phyloP scores from a whole-genome alignment of 2,888 invertebrate genomes.

The Neria commutata region DNA sequence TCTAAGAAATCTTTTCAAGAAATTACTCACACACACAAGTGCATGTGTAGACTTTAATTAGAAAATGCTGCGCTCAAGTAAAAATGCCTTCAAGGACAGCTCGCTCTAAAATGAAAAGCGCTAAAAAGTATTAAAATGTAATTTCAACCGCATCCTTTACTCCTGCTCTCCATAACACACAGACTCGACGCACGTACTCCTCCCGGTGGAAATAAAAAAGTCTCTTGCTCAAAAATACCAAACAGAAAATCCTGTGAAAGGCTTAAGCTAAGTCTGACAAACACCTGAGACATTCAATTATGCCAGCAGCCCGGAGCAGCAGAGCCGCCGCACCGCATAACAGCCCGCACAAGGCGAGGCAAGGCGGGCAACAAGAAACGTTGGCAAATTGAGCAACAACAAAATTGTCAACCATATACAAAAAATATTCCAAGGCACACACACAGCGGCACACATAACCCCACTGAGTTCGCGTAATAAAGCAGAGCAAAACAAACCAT shows the following conservation, averaged over 20 bases:
- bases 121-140: slow-evolving; percentile 5
- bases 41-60: too few species aligned
- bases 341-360: background rate
- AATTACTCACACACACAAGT: too few species aligned
- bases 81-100: too few species aligned
- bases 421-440: background rate
- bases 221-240: background rate
- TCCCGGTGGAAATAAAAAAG: background rate
- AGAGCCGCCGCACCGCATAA: slow-evolving; percentile 9
- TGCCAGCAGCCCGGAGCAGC: slow-evolving; percentile 36
- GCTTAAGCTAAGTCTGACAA: slow-evolving; percentile 60
- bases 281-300: slow-evolving; percentile 61
- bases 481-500: too few species aligned
- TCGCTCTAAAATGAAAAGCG: background rate
- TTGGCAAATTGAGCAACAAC: slow-evolving; percentile 28
- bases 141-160: background rate
- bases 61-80: too few species aligned
- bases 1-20: too few species aligned
- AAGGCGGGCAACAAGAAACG: slow-evolving; percentile 14
- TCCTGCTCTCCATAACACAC: background rate
- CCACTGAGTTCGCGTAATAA: too few species aligned
- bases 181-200: background rate
- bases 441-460: background rate
- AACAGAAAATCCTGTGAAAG: slow-evolving; percentile 53
- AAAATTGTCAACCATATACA: slow-evolving; percentile 45